Evolutionary conservation across 2,888 invertebrate genomes (phyloP).

Genomic region (Torymus auratus): DNA sequence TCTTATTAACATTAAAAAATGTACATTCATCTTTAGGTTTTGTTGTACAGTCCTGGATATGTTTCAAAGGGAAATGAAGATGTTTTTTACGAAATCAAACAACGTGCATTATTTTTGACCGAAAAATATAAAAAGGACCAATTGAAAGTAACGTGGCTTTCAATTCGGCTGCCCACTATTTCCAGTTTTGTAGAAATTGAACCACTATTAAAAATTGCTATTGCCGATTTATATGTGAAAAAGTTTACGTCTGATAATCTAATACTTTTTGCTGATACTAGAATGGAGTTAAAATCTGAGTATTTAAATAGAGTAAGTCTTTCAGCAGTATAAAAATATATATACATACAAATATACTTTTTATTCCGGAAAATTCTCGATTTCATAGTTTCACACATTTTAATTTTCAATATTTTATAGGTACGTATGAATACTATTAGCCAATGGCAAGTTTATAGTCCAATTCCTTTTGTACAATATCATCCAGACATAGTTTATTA

Average conservation of each 20-base stretch:
- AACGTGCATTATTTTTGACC: slow-evolving; percentile 80
- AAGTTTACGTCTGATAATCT: slow-evolving; percentile 86
- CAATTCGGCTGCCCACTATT: slow-evolving; percentile 80
- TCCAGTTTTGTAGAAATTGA: slow-evolving; percentile 66
- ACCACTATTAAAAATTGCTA: slow-evolving; percentile 77
- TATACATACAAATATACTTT: slow-evolving; percentile 34
- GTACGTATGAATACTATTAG: slow-evolving; percentile 96
- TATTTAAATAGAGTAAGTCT: slow-evolving; percentile 89
- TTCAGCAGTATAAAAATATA: slow-evolving; percentile 27
- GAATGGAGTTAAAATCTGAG: slow-evolving; percentile 86
- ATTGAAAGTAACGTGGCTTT: slow-evolving; percentile 84
- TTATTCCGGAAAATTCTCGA: slow-evolving; percentile 45
- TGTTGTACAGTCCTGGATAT: slow-evolving; percentile 82
- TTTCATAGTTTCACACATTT: slow-evolving; percentile 46
- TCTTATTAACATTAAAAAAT: slow-evolving; percentile 45
- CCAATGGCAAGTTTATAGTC: slow-evolving; percentile 92
- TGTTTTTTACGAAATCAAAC: slow-evolving; percentile 81
- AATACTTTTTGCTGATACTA: slow-evolving; percentile 83
- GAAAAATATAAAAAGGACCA: slow-evolving; percentile 84
- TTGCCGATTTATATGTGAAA: slow-evolving; percentile 83
- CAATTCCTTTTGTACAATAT: slow-evolving; percentile 94
- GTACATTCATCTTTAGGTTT: slow-evolving; percentile 76
- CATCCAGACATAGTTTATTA: slow-evolving; percentile 82
- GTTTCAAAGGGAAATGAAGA: slow-evolving; percentile 83
- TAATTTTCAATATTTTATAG: slow-evolving; percentile 75